Percentiles rank a stretch among this genome's conserved stretches.
These are phyloP conservation scores for Gallinago stenura DNA, from an alignment of 2,797 vertebrate genomes.

Conservation along the genomic window DNA sequence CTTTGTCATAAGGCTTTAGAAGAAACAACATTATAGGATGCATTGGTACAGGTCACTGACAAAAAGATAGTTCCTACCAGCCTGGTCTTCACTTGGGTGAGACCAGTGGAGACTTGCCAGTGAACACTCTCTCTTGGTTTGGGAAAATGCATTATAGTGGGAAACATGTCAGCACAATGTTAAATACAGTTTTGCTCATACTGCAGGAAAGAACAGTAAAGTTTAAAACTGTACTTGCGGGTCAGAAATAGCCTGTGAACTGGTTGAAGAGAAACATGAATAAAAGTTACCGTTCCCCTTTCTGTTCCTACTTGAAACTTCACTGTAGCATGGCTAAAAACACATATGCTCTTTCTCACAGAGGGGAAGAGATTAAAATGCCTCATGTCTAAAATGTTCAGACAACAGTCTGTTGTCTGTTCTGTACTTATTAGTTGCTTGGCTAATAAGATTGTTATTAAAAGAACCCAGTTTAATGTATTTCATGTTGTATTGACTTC, in stretches of 20 bases:
- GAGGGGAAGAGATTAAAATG: background rate
- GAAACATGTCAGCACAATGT: background rate
- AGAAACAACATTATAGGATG: background rate
- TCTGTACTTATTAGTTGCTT: background rate
- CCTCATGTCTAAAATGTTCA: background rate
- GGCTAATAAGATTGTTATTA: constrained; percentile 33
- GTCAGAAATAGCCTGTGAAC: background rate
- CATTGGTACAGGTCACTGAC: background rate
- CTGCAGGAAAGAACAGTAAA: background rate
- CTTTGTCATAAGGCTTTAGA: background rate
- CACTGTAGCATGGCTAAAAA: background rate
- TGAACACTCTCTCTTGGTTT: background rate
- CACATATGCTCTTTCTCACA: background rate
- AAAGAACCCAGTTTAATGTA: constrained; percentile 6
- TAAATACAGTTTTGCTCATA: background rate
- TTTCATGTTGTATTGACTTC: constrained; percentile 37
- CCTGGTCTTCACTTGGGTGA: background rate
- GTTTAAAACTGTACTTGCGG: background rate
- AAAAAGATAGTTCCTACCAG: background rate
- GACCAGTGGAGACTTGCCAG: background rate
- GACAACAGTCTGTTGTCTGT: background rate
- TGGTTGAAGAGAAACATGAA: background rate
- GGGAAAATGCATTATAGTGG: background rate
- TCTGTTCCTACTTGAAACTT: constrained; percentile 19
- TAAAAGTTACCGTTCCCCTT: background rate